Conservation (phyloP, 2,797 vertebrate species). For the Triplophysa yarkandensis region DNA sequence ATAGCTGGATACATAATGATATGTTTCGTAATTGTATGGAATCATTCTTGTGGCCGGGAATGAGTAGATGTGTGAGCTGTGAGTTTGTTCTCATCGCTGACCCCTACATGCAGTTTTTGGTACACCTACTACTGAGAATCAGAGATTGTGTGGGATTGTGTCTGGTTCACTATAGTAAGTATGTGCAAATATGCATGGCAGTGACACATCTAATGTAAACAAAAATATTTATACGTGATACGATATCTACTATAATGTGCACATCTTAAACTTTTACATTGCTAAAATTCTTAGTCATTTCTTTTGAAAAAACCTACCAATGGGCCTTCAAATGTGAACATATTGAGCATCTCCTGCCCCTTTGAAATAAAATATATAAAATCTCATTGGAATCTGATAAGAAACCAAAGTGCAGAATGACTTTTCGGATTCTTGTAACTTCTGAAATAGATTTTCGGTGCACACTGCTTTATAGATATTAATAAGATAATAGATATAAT, state of each 20-base stretch:
- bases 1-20: background rate
- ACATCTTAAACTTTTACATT: too few species aligned
- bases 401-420: too few species aligned
- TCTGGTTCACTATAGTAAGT: background rate
- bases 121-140: slow-evolving; percentile 21
- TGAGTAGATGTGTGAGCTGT: background rate
- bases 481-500: too few species aligned
- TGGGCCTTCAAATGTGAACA: too few species aligned
- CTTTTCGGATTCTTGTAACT: background rate
- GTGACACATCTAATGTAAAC: background rate
- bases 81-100: slow-evolving; percentile 39
- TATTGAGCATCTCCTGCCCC: too few species aligned
- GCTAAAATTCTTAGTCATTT: too few species aligned
- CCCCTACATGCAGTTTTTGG: slow-evolving; percentile 47
- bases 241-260: too few species aligned
- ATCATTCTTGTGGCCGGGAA: background rate
- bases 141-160: background rate
- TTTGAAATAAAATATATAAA: too few species aligned
- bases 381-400: too few species aligned
- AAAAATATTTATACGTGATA: too few species aligned
- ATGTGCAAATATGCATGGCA: background rate
- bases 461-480: too few species aligned
- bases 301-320: too few species aligned
- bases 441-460: background rate
- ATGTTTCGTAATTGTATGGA: background rate